Evolutionary conservation across 1,140 invertebrate species (phyloP).

Genomic region (Batillaria attramentaria): DNA sequence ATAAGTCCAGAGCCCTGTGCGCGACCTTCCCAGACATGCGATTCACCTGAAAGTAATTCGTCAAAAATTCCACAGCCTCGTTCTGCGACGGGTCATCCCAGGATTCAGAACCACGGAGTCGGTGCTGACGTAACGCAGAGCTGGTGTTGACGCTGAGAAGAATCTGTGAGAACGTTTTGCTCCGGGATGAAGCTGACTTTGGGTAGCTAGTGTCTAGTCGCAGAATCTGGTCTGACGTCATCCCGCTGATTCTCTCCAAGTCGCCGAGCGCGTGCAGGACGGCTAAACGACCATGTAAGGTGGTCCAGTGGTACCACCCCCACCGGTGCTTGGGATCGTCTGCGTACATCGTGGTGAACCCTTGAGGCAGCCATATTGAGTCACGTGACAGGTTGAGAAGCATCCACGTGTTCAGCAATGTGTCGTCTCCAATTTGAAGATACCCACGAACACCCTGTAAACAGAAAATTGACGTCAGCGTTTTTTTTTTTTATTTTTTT

Average conservation of each 20-base stretch:
- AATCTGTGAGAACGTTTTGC: background rate
- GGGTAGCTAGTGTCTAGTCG: background rate
- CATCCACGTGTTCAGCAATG: constrained; percentile 32
- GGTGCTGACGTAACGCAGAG: background rate
- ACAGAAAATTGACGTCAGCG: too few relatives aligned
- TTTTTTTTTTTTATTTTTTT: too few relatives aligned
- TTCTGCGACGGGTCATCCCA: background rate
- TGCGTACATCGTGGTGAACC: background rate
- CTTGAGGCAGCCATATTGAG: constrained; percentile 23
- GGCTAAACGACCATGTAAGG: background rate
- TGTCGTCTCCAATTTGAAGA: constrained; percentile 37
- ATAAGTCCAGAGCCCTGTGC: constrained; percentile 23
- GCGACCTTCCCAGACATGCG: background rate
- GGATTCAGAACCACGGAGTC: background rate
- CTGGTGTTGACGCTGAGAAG: background rate
- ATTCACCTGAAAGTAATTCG: constrained; percentile 28
- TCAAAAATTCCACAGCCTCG: constrained; percentile 7
- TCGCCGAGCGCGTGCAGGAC: constrained; percentile 33
- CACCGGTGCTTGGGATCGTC: constrained; percentile 1
- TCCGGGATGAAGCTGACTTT: background rate
- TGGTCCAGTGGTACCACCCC: constrained; percentile 29
- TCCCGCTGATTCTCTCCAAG: constrained; percentile 19
- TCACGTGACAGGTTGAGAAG: constrained; percentile 19
- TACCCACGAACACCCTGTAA: constrained; percentile 30
- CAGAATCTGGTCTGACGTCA: background rate